Conservation (phyloP, 2,113 vertebrate species). For the Morone chrysops region DNA sequence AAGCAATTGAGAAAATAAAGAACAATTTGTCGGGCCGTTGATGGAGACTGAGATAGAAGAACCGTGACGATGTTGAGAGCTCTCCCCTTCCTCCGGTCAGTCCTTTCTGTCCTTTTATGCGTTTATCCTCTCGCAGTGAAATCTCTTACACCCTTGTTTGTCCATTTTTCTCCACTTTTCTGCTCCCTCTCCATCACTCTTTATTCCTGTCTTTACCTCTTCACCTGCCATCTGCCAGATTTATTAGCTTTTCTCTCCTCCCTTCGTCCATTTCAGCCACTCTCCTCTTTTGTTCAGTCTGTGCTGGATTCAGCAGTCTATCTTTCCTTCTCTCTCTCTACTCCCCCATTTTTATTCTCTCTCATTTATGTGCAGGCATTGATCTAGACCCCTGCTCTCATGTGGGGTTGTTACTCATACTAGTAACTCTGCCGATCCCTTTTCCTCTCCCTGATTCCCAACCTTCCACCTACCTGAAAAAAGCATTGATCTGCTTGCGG, state of each 20-base stretch:
- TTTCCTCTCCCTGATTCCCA: conserved; percentile 16
- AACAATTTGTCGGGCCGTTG: conserved; percentile 15
- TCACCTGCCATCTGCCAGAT: conserved; percentile 1
- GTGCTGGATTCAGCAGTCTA: conserved; percentile 4
- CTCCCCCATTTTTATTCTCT: conserved; percentile 18
- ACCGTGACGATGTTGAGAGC: conserved; percentile 18
- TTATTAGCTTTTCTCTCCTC: conserved; percentile 10
- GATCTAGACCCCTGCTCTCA: conserved; percentile 48
- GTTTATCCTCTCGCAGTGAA: conserved; percentile 28
- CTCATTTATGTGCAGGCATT: conserved; percentile 51
- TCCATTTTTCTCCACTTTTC: conserved; percentile 38
- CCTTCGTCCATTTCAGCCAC: conserved; percentile 3
- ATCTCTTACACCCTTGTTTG: conserved; percentile 11
- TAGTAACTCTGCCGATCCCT: conserved; percentile 3
- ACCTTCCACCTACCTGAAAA: conserved; percentile 29
- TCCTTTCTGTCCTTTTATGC: conserved; percentile 16
- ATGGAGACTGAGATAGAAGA: conserved; percentile 24
- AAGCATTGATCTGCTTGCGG: conserved; percentile 55
- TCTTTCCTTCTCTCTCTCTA: background rate
- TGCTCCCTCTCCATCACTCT: conserved; percentile 20
- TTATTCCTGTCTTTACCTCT: conserved; percentile 18
- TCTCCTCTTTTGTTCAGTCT: conserved; percentile 24
- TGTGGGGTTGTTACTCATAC: conserved; percentile 33
- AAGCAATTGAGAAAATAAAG: conserved; percentile 35
- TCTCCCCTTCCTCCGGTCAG: background rate